Evolutionary conservation across 2,888 invertebrate genomes (phyloP).

Genomic region (Prosapia bicincta): DNA sequence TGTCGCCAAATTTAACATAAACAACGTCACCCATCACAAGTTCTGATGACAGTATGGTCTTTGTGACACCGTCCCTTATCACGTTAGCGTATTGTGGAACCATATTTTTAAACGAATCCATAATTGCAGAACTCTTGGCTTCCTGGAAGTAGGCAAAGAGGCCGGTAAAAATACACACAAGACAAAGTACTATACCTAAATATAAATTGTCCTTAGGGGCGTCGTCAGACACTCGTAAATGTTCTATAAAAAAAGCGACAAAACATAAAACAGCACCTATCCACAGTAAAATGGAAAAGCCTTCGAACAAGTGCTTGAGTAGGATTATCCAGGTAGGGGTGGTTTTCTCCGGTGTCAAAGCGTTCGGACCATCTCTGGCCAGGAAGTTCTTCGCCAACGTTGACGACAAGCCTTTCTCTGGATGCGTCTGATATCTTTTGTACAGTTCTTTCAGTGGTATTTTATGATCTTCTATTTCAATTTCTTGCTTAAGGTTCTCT

Average conservation of each 20-base stretch:
- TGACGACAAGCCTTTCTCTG: slow-evolving; percentile 57
- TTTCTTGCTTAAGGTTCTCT: slow-evolving; percentile 55
- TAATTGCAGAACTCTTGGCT: slow-evolving; percentile 69
- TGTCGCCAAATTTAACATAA: slow-evolving; percentile 74
- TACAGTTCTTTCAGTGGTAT: slow-evolving; percentile 48
- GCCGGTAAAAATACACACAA: slow-evolving; percentile 66
- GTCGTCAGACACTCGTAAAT: slow-evolving; percentile 47
- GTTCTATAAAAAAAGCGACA: slow-evolving; percentile 52
- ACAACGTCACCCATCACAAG: slow-evolving; percentile 80
- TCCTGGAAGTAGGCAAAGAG: slow-evolving; percentile 71
- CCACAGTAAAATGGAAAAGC: slow-evolving; percentile 80
- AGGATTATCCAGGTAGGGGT: slow-evolving; percentile 69
- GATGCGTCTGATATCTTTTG: slow-evolving; percentile 45
- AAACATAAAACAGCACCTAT: slow-evolving; percentile 69
- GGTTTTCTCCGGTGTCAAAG: slow-evolving; percentile 67
- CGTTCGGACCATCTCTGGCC: slow-evolving; percentile 63
- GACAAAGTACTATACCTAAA: slow-evolving; percentile 57
- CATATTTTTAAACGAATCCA: slow-evolving; percentile 83
- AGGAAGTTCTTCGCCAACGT: slow-evolving; percentile 56
- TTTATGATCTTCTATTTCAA: slow-evolving; percentile 54
- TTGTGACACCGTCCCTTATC: slow-evolving; percentile 61
- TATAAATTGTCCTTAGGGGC: slow-evolving; percentile 57
- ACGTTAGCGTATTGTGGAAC: slow-evolving; percentile 67
- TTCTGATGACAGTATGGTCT: slow-evolving; percentile 59
- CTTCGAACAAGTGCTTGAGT: slow-evolving; percentile 59